These are phyloP conservation scores for Diacarnus erythraeanus DNA, from an alignment of 37 sponge, comb jelly and placozoan species.

Conservation along the genomic window DNA sequence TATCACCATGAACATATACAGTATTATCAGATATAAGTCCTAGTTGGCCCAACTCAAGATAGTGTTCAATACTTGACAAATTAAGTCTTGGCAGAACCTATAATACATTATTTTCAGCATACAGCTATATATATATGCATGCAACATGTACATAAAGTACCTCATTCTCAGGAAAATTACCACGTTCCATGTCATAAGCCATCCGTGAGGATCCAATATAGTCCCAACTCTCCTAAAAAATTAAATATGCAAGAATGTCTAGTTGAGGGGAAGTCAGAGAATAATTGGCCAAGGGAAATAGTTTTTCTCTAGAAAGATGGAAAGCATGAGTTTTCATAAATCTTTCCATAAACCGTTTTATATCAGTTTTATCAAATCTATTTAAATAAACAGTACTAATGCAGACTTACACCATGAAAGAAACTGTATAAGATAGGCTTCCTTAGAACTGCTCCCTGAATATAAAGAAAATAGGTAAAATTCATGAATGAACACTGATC, in stretches of 20 bases:
- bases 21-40: constrained; percentile 24
- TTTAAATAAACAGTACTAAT: no score
- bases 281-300: not conserved
- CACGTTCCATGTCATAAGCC: constrained; percentile 77
- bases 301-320: not conserved
- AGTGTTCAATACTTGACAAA: constrained; percentile 27
- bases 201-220: constrained; percentile 89
- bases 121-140: not conserved
- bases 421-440: constrained; percentile 62
- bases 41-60: constrained; percentile 71
- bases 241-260: not conserved
- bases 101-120: not conserved
- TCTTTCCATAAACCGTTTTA: not conserved
- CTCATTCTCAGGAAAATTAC: constrained; percentile 30
- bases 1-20: not conserved
- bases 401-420: constrained; percentile 77
- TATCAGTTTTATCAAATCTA: not conserved
- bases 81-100: constrained; percentile 39
- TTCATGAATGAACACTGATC: not conserved
- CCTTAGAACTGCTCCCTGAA: constrained; percentile 9
- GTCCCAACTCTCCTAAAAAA: constrained; percentile 83
- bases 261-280: not conserved
- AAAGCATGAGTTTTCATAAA: not conserved
- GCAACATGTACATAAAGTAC: no score
- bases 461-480: not conserved